Base-by-base conservation (phyloP, 2,797 vertebrate genomes). In the Hylomyscus alleni region DNA sequence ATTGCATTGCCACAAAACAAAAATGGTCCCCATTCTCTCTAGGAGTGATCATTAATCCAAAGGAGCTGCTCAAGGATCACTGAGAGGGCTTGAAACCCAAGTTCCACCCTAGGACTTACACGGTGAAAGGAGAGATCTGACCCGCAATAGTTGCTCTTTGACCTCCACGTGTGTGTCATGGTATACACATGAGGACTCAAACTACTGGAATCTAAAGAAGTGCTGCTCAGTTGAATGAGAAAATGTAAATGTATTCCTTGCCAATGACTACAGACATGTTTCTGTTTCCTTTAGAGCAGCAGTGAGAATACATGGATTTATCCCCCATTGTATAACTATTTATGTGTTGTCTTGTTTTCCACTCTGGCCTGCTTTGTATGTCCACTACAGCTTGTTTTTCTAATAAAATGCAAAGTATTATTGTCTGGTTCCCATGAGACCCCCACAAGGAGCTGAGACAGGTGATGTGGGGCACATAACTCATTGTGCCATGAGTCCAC, bases 241-340 rank as follows among this genome's bases (percentile, higher is more conserved):
- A 34, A 72, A 80, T 19, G 13, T 37, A 92, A 94, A 94, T 87
- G 40, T 10, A 87, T 52, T 95, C 67, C 34, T 34, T 93, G 54
- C 44, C 69, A 20, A 72, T 31, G 6, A 24, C 72, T 22, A 26
- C 77, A 89, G 72, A 94, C 90, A 60, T 17, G 17, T 47, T 91
- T 93, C 56, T 89, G 60, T 95, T 96, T 96, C 77, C 62, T 95
- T 94, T 90, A 76, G 13, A 95, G 95, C 78, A 73, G 65, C 40
- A n/a, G 37, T 47, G 96, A 95, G 47, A 96, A 81, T 6, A 92
- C 78, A 76, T 37, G 31, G 85, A 76, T 24, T 26, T 62, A 91
- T 92, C 77, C 17, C 19, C 37, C 73, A 60, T 19, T 6, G 17
- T 34, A 13, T 54, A 92, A 80, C 1, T 60, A 60, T 19, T 65